These are phyloP conservation scores for Apantesis nais DNA, from an alignment of 2,888 invertebrate species.

Conservation along the genomic window DNA sequence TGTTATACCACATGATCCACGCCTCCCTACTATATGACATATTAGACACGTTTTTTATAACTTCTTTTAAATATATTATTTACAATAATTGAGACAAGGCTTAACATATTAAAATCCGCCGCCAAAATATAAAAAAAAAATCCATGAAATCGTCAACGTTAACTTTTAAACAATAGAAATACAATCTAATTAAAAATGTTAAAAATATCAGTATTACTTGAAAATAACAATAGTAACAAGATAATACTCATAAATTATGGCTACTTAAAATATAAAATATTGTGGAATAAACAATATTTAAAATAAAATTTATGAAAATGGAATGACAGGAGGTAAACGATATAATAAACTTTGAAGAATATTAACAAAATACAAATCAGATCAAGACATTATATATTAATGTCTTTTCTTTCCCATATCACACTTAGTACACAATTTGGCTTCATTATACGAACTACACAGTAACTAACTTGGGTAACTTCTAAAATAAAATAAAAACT, in stretches of 20 bases:
- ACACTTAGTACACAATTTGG: slow-evolving; percentile 77
- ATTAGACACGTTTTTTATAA: not conserved
- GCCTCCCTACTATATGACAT: slow-evolving; percentile 2
- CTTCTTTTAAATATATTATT: not conserved
- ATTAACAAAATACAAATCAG: slow-evolving; percentile 75
- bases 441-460: slow-evolving; percentile 62
- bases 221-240: slow-evolving; percentile 38
- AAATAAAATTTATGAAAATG: slow-evolving; percentile 57
- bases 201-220: slow-evolving; percentile 45
- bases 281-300: slow-evolving; percentile 43
- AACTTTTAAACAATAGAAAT: slow-evolving; percentile 15
- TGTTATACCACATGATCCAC: slow-evolving; percentile 15
- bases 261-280: slow-evolving; percentile 44
- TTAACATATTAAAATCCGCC: slow-evolving; percentile 29
- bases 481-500: slow-evolving; percentile 60
- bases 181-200: slow-evolving; percentile 18
- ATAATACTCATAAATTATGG: slow-evolving; percentile 53
- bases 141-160: not conserved
- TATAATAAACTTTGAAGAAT: slow-evolving; percentile 68
- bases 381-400: slow-evolving; percentile 59
- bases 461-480: slow-evolving; percentile 72
- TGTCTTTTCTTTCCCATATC: slow-evolving; percentile 70
- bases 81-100: slow-evolving; percentile 7
- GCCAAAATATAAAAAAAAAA: slow-evolving; percentile 30
- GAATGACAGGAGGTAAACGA: slow-evolving; percentile 69